Percentiles rank a stretch among this genome's conserved stretches.
Evolutionary conservation across 2,113 vertebrate genomes (phyloP).

Genomic region (Cynocephalus volans): DNA sequence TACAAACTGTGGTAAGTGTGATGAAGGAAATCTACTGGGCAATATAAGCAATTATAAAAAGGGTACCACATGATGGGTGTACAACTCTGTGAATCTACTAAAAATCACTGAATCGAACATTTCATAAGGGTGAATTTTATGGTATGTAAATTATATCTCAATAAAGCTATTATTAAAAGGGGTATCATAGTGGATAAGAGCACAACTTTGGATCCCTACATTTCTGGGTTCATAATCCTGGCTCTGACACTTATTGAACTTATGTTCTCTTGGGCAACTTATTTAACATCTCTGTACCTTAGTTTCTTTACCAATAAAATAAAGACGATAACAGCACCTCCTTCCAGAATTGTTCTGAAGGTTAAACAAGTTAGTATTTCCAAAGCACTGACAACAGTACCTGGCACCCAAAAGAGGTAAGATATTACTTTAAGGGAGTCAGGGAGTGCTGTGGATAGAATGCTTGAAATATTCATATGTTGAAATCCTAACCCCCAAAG

Average conservation of each 20-base stretch:
- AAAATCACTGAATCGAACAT: not conserved
- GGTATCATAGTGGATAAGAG: not conserved
- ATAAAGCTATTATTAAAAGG: not conserved
- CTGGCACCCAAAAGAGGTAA: not conserved
- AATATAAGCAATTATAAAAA: not conserved
- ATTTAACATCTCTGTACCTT: not conserved
- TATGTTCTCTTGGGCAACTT: not conserved
- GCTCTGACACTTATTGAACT: not conserved
- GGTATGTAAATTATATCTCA: not conserved
- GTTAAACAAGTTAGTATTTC: slow-evolving; percentile 38
- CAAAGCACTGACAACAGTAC: not conserved
- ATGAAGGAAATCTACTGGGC: not conserved
- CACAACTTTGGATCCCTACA: not conserved
- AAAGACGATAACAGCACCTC: not conserved
- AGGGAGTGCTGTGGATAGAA: not conserved
- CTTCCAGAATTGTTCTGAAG: not conserved
- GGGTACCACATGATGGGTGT: not conserved
- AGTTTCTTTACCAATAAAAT: not conserved
- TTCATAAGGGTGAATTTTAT: not conserved
- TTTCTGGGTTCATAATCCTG: not conserved
- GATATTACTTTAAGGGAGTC: not conserved
- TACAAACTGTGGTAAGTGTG: not conserved
- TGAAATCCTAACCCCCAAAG: not conserved
- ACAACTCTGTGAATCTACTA: not conserved
- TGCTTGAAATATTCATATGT: not conserved